A percentile compares a stretch with the other conserved stretches of the same genome.
Conservation (phyloP, 2,797 vertebrate genomes). For the Brachyrhaphis roseni region DNA sequence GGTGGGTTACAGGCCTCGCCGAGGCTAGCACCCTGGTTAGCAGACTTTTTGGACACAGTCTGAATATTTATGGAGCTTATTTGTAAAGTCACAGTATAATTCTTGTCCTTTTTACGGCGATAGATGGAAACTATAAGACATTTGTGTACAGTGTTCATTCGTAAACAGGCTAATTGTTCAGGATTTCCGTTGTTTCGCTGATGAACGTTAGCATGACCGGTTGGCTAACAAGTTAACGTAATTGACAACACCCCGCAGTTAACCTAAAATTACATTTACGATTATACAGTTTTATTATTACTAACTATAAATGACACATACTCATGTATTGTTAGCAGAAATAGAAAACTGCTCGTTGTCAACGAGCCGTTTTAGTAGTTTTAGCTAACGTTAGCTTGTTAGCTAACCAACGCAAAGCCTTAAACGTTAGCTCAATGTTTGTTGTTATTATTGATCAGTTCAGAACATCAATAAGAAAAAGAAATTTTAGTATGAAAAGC, state of each 20-base stretch:
- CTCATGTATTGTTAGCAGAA: rapidly evolving
- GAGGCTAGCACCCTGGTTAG: constrained; percentile 32
- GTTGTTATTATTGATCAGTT: background rate
- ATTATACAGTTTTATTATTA: background rate
- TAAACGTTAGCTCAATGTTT: background rate
- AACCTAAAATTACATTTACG: no score
- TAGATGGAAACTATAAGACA: rapidly evolving
- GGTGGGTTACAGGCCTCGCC: constrained; percentile 56
- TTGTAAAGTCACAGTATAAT: background rate
- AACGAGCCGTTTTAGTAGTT: background rate
- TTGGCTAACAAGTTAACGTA: background rate
- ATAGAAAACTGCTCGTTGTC: background rate
- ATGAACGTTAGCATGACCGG: constrained; percentile 12
- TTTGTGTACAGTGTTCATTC: no score
- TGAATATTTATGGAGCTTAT: background rate
- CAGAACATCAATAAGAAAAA: no score
- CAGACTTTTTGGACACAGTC: background rate
- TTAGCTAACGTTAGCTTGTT: constrained; percentile 20
- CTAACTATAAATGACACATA: no score
- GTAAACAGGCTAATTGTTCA: constrained; percentile 15
- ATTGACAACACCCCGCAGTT: background rate
- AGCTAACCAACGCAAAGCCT: background rate
- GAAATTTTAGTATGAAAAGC: rapidly evolving
- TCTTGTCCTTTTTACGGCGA: rapidly evolving
- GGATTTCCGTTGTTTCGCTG: constrained; percentile 15